Conservation (phyloP, 2,888 invertebrate species). For the Aquatica leii region DNA sequence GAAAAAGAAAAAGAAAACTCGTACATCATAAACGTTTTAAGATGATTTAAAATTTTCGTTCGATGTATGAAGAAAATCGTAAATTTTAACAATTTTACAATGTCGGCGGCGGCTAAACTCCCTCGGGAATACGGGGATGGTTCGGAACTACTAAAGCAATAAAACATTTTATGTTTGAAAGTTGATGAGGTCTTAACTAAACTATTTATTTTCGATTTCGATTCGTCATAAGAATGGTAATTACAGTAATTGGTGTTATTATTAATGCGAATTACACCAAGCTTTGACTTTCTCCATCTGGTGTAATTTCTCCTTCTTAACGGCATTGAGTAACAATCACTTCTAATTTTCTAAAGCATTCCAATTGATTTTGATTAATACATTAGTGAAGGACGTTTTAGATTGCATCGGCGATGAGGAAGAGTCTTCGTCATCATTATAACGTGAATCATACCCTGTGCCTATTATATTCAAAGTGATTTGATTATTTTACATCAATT, state of each 20-base stretch:
- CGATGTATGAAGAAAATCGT: slow-evolving; percentile 15
- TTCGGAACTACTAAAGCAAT: slow-evolving; percentile 13
- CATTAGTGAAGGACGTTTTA: not conserved
- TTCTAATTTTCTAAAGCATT: too few relatives aligned
- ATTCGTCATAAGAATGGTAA: too few relatives aligned
- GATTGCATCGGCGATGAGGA: too few relatives aligned
- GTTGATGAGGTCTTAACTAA: slow-evolving; percentile 15
- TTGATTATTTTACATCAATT: too few relatives aligned
- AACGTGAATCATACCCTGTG: slow-evolving; percentile 1
- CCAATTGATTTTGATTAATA: too few relatives aligned
- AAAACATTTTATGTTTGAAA: slow-evolving; percentile 23
- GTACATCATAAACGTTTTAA: slow-evolving; percentile 7
- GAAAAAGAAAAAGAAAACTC: not conserved
- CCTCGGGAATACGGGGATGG: slow-evolving; percentile 3
- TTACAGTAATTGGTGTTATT: too few relatives aligned
- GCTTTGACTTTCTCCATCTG: too few relatives aligned
- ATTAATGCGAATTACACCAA: too few relatives aligned
- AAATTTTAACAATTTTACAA: slow-evolving; percentile 26
- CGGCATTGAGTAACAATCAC: too few relatives aligned
- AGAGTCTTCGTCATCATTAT: not conserved
- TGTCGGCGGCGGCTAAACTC: slow-evolving; percentile 13
- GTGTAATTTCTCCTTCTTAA: too few relatives aligned
- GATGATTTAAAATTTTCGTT: slow-evolving; percentile 7
- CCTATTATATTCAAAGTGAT: too few relatives aligned
- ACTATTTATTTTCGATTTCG: too few relatives aligned